These are phyloP conservation scores for Palythoa caribaeorum DNA, from an alignment of 92 coral and sea anemone species.

Conservation along the genomic window DNA sequence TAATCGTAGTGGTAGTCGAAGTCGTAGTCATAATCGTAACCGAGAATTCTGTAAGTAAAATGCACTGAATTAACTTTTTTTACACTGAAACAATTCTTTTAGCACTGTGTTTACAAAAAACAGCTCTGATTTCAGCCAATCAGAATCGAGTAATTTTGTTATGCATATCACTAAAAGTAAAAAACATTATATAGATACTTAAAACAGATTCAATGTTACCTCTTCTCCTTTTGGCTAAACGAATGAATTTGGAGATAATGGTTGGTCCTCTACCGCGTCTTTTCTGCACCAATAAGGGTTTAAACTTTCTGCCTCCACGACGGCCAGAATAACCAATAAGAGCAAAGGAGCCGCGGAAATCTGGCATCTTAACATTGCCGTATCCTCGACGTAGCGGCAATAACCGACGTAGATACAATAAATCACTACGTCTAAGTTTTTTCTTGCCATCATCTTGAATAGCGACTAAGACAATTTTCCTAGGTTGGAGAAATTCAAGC, in stretches of 20 bases:
- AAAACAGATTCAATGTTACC: slow-evolving; percentile 2
- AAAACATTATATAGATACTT: not conserved
- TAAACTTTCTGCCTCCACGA: slow-evolving; percentile 9
- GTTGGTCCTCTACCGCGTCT: slow-evolving; percentile 30
- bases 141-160: too few species aligned
- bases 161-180: not conserved
- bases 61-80: too few species aligned
- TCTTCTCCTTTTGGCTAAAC: slow-evolving; percentile 15
- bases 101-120: too few species aligned
- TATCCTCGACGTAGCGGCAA: slow-evolving; percentile 8
- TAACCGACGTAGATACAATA: not conserved
- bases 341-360: slow-evolving; percentile 19
- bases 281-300: slow-evolving; percentile 9
- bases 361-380: slow-evolving; percentile 16
- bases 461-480: slow-evolving; percentile 39
- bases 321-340: slow-evolving; percentile 20
- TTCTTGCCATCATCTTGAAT: slow-evolving; percentile 29
- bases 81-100: too few species aligned
- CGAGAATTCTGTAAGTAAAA: too few species aligned
- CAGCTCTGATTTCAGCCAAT: too few species aligned
- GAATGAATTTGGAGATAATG: not conserved
- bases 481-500: not conserved
- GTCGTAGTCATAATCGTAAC: too few species aligned
- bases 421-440: not conserved
- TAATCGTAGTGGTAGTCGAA: too few species aligned